Conservation (phyloP, 2,113 vertebrate species). For the Dissostichus mawsoni region DNA sequence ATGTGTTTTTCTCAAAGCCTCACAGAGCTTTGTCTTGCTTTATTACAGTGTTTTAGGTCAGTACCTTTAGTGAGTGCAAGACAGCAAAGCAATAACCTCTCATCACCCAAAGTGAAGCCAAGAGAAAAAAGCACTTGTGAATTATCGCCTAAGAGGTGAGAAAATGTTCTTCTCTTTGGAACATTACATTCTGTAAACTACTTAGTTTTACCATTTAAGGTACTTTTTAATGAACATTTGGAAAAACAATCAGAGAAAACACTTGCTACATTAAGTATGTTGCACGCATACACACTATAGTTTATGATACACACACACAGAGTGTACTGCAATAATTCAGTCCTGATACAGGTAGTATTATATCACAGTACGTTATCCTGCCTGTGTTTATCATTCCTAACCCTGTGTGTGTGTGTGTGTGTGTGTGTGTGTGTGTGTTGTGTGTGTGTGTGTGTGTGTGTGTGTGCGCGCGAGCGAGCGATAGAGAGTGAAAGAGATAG, state of each 20-base stretch:
- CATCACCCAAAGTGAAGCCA: conserved; percentile 20
- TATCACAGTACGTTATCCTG: background rate
- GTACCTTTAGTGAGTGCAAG: conserved; percentile 21
- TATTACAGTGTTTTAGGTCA: conserved; percentile 28
- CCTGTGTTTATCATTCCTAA: background rate
- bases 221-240: background rate
- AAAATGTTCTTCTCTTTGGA: background rate
- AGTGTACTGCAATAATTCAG: too few relatives aligned
- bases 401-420: background rate
- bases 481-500: background rate
- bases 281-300: too few relatives aligned
- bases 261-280: background rate
- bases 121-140: conserved; percentile 30
- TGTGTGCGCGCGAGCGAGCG: too few relatives aligned
- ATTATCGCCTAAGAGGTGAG: conserved; percentile 10
- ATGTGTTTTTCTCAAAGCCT: conserved; percentile 4
- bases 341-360: background rate
- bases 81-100: conserved; percentile 36
- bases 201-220: background rate
- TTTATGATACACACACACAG: background rate
- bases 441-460: conserved; percentile 7
- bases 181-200: background rate
- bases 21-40: conserved; percentile 26
- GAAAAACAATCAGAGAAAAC: background rate
- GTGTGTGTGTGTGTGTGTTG: conserved; percentile 1